Evolutionary conservation across 1,140 invertebrate species (phyloP).

Genomic region (Lordiphosa mommai): DNA sequence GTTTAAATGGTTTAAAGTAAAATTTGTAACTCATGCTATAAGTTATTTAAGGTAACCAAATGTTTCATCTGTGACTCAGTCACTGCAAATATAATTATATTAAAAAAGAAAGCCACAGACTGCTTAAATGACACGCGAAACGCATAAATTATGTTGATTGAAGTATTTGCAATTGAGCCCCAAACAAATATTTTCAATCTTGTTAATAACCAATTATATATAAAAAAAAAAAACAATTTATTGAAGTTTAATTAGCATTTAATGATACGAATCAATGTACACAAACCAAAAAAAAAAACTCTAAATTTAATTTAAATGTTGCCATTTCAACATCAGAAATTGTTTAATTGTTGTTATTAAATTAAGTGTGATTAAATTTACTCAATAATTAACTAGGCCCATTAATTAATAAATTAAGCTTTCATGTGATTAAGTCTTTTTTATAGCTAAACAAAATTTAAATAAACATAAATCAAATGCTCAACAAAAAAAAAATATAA

Average conservation of each 20-base stretch:
- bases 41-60: neutral
- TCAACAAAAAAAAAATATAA: neutral
- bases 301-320: slow-evolving; percentile 43
- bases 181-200: slow-evolving; percentile 66
- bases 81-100: slow-evolving; percentile 5
- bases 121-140: slow-evolving; percentile 23
- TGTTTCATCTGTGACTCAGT: neutral
- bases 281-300: slow-evolving; percentile 1
- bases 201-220: slow-evolving; percentile 27
- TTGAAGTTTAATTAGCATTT: slow-evolving; percentile 28
- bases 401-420: neutral
- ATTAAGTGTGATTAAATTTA: slow-evolving; percentile 7
- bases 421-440: slow-evolving; percentile 9
- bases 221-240: slow-evolving; percentile 2
- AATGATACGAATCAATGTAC: slow-evolving; percentile 27
- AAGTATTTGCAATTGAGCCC: slow-evolving; percentile 67
- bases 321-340: slow-evolving; percentile 22
- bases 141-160: slow-evolving; percentile 41
- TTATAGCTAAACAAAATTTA: neutral
- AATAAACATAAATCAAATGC: neutral
- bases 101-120: neutral
- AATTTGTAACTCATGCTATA: too few relatives aligned
- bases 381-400: neutral
- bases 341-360: slow-evolving; percentile 28
- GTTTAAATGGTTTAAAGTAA: too few relatives aligned